These are phyloP conservation scores for Drosophila melanica DNA, from an alignment of 1,140 invertebrate species.

Conservation along the genomic window DNA sequence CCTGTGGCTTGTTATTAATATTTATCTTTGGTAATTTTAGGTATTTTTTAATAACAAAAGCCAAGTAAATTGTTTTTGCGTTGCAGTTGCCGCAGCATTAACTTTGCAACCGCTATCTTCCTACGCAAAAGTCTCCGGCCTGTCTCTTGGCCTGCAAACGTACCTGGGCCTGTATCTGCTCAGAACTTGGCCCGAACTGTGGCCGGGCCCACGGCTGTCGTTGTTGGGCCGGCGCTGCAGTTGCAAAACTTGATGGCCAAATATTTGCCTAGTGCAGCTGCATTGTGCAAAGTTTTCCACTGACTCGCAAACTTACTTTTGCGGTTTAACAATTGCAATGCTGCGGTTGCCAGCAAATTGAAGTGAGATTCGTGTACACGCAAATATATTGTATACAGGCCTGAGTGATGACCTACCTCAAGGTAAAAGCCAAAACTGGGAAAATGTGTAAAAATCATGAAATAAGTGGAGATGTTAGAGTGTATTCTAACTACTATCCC, in stretches of 20 bases:
- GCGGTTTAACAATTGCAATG: slow-evolving; percentile 59
- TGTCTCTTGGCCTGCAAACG: slow-evolving; percentile 19
- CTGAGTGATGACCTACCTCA: slow-evolving; percentile 27
- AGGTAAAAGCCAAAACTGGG: slow-evolving; percentile 4
- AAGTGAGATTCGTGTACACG: slow-evolving; percentile 11
- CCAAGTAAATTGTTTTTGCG: slow-evolving; percentile 67
- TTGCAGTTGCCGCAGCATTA: slow-evolving; percentile 61
- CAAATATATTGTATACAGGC: not conserved
- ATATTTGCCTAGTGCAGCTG: slow-evolving; percentile 69
- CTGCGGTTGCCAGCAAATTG: slow-evolving; percentile 37
- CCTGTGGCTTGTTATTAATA: slow-evolving; percentile 79
- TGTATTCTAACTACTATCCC: too few relatives aligned
- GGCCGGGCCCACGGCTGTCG: slow-evolving; percentile 37
- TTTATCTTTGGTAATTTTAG: slow-evolving; percentile 82
- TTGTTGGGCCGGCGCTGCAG: slow-evolving; percentile 32
- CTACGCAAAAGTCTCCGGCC: slow-evolving; percentile 38
- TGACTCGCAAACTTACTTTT: slow-evolving; percentile 66
- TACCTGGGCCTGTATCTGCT: slow-evolving; percentile 10
- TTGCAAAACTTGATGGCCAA: slow-evolving; percentile 68
- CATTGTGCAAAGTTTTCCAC: slow-evolving; percentile 61
- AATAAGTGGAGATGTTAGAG: too few relatives aligned
- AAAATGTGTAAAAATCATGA: too few relatives aligned
- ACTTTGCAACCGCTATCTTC: slow-evolving; percentile 36
- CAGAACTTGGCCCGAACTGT: slow-evolving; percentile 43
- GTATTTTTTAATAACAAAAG: slow-evolving; percentile 81